Evolutionary conservation across 2,888 invertebrate genomes (phyloP).

Genomic region (Eretmocerus hayati): DNA sequence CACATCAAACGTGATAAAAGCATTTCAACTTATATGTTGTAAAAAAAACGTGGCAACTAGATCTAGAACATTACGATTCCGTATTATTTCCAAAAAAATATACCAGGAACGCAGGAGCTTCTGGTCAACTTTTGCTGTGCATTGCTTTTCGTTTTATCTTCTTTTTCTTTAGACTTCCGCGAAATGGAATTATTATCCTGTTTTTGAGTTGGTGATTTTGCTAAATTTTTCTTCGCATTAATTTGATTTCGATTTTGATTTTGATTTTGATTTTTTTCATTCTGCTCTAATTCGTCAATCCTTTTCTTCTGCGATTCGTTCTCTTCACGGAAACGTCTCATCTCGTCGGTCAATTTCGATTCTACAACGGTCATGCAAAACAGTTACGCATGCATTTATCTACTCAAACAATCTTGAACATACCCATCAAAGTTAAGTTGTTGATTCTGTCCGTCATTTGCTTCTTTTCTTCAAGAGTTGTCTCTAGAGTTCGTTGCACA

Average conservation of each 20-base stretch:
- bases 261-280: slow-evolving; percentile 1
- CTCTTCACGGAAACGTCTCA: slow-evolving; percentile 47
- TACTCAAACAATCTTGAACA: slow-evolving; percentile 1
- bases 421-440: slow-evolving; percentile 57
- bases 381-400: not conserved
- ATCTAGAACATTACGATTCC: no score
- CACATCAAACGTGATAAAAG: no score
- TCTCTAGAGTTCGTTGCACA: slow-evolving; percentile 54
- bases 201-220: not conserved
- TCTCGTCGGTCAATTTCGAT: slow-evolving; percentile 50
- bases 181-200: not conserved
- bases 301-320: slow-evolving; percentile 14
- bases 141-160: slow-evolving; percentile 10
- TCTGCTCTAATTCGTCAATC: slow-evolving; percentile 4
- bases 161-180: slow-evolving; percentile 9
- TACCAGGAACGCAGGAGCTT: slow-evolving; percentile 5
- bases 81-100: no score
- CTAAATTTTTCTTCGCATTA: not conserved
- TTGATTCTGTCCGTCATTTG: slow-evolving; percentile 52
- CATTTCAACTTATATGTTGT: no score
- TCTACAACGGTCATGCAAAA: slow-evolving; percentile 41
- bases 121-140: slow-evolving; percentile 8
- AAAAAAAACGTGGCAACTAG: no score
- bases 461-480: slow-evolving; percentile 52
- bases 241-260: not conserved